Evolutionary conservation across 2,888 invertebrate species (phyloP), one percentile per base, ranked within the genome.

Genomic region (Spodoptera picta): DNA sequence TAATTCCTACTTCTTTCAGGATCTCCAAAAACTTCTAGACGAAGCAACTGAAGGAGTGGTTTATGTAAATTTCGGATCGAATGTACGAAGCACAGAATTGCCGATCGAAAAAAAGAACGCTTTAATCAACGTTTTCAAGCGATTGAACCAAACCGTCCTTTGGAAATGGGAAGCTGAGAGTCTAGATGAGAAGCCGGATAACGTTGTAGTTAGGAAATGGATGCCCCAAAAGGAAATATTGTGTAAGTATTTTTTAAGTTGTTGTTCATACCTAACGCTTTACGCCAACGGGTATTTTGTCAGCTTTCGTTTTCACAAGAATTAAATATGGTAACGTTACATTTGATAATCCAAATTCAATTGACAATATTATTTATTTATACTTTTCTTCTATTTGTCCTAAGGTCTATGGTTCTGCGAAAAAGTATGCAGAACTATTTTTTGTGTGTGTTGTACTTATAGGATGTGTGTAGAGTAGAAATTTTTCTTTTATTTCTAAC

Each of bases 101-200:
- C 47, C 60, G 4, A 9, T n/a, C 9, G 19, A 60, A 43, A 54
- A 60, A 19, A 54, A 9, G 14, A 14, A 59, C n/a, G 53, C 54
- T 12, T 19, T 59, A 1, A 46, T 53, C 9, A 60, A 54, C 27
- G 46, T 60, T 54, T 60, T 60, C 12, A 53, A 47, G 54, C 14
- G 19, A 27, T 7, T 60, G 14, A 46, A 60, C 12, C 46, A 60
- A 24, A 60, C 47, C 6, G 55, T 60, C 19, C 41, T 60, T 27
- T 54, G 47, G 60, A 60, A 60, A 47, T 60, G 60, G 47, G 60
- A 55, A 55, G 7, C 46, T 41, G 56, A 47, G 24, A 41, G 7
- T 19, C 54, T 59, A 44, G 44, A 57, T 1, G 43, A 51, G 36
- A 45, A 45, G 23, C 45, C 50, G 6, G 36, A 19, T 51, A 51